These are phyloP conservation scores for Hirundichthys speculiger DNA, from an alignment of 2,113 vertebrate genomes.

Conservation along the genomic window DNA sequence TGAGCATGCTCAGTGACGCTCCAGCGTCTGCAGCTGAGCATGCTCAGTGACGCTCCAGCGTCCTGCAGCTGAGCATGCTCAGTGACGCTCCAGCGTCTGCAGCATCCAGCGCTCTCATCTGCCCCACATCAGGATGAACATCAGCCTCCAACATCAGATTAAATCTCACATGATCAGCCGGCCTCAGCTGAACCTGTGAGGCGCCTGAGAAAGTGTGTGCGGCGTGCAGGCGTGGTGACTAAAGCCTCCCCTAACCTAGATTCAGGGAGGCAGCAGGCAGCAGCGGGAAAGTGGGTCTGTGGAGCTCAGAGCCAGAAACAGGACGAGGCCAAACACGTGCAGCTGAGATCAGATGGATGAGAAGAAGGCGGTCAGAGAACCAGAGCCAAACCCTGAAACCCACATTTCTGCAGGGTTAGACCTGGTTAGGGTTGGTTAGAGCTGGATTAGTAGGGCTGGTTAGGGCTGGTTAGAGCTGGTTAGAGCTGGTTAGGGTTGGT, in stretches of 20 bases:
- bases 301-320: conserved; percentile 39
- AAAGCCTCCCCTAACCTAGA: conserved; percentile 67
- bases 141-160: conserved; percentile 36
- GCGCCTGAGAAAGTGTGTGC: too few species aligned
- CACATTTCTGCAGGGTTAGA: neutral
- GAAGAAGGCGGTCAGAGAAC: neutral
- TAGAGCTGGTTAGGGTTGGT: too few species aligned
- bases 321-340: conserved; percentile 45
- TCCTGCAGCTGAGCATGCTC: neutral
- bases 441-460: too few species aligned
- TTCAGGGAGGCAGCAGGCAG: conserved; percentile 26
- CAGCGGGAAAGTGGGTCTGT: conserved; percentile 54
- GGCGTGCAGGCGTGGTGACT: conserved; percentile 17
- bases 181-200: conserved; percentile 33
- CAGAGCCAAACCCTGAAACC: too few species aligned
- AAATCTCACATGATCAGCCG: conserved; percentile 9
- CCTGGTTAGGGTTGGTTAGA: too few species aligned
- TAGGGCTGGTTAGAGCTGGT: too few species aligned
- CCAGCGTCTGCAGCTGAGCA: neutral
- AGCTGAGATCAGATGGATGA: conserved; percentile 34
- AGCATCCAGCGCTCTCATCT: neutral
- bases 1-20: too few species aligned
- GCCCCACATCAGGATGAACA: neutral
- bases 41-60: neutral
- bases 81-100: neutral